phyloP scores from a whole-genome alignment of 23 tunicate genomes.

The Trididemnum clinides region DNA sequence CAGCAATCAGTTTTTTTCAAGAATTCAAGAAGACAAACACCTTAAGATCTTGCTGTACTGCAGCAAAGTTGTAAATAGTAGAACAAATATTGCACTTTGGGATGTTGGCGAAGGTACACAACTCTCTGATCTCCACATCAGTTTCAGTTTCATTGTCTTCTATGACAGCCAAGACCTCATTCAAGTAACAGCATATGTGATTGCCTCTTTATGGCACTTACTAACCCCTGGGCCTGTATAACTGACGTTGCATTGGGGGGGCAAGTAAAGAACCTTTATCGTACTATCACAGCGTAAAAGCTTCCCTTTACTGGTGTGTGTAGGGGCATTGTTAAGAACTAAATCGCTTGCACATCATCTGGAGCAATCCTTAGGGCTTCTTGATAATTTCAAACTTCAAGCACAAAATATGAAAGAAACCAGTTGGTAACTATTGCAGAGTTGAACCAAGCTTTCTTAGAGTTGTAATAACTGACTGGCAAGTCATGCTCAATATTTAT shows the following conservation, averaged over 20 bases:
- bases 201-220: slow-evolving; percentile 5
- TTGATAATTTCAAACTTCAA: slow-evolving; percentile 15
- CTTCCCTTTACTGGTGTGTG: too few relatives aligned
- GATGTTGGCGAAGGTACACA: not conserved
- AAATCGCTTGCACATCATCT: not conserved
- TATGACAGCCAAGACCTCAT: slow-evolving; percentile 17
- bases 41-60: not conserved
- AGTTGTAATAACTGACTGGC: too few relatives aligned
- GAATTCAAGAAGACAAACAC: not conserved
- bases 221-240: not conserved
- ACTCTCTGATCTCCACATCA: not conserved
- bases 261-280: slow-evolving; percentile 3
- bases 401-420: not conserved
- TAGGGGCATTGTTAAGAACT: not conserved
- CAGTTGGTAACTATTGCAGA: not conserved
- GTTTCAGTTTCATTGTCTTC: slow-evolving; percentile 8
- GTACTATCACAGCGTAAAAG: not conserved
- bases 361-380: not conserved
- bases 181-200: not conserved
- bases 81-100: not conserved
- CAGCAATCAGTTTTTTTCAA: slow-evolving; percentile 19
- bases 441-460: too few relatives aligned
- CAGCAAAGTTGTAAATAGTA: not conserved
- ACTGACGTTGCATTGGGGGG: not conserved
- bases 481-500: slow-evolving; percentile 1